These are phyloP conservation scores for Hirundo rustica DNA, from an alignment of 2,797 vertebrate species.

Conservation along the genomic window DNA sequence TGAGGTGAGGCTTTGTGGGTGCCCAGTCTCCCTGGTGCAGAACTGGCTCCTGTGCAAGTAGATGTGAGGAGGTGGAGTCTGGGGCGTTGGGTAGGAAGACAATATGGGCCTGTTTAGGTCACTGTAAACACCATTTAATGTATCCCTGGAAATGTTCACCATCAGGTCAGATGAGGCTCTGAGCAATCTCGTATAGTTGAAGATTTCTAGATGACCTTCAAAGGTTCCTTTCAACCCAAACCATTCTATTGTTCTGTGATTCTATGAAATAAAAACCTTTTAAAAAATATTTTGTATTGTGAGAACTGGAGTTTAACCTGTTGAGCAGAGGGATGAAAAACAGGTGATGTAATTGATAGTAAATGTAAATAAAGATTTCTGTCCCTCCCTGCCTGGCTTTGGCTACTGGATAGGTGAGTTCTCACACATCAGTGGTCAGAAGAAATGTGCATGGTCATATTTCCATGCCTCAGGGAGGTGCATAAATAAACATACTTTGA, in stretches of 20 bases:
- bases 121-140: background rate
- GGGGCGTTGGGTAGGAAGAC: background rate
- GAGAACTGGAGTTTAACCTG: background rate
- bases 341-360: background rate
- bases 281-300: background rate
- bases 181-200: background rate
- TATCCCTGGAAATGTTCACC: background rate
- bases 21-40: background rate
- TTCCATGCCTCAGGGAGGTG: background rate
- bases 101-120: background rate
- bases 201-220: background rate
- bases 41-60: background rate
- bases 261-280: background rate
- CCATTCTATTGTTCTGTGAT: background rate
- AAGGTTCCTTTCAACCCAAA: background rate
- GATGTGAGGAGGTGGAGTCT: background rate
- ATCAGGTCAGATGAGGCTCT: background rate
- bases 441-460: background rate
- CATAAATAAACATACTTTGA: background rate
- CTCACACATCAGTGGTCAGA: background rate
- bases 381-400: background rate
- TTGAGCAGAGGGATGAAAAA: background rate
- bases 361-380: background rate
- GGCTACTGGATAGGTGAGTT: background rate
- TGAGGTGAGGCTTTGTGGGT: fast-evolving